These are phyloP conservation scores for Potamilus streckersoni DNA, from an alignment of 1,140 invertebrate species.

Conservation along the genomic window DNA sequence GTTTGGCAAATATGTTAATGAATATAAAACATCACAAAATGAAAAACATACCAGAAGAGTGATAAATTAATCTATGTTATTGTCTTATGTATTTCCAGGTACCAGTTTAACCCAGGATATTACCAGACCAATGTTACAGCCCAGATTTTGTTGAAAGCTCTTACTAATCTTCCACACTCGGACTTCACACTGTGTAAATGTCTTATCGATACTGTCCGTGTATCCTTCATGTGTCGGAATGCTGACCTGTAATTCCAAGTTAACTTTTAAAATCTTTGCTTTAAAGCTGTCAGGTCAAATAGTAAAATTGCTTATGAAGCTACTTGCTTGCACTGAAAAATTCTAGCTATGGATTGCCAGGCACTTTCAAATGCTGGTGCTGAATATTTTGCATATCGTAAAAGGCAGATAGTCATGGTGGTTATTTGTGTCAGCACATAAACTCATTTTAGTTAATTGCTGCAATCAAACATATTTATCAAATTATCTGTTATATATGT, in stretches of 20 bases:
- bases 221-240: constrained; percentile 63
- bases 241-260: no score
- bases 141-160: constrained; percentile 90
- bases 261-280: no score
- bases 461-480: not conserved
- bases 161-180: constrained; percentile 96
- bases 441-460: not conserved
- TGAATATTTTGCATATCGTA: no score
- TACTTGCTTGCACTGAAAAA: no score
- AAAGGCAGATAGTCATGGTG: no score
- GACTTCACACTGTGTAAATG: constrained; percentile 98
- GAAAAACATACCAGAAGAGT: not conserved
- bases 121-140: constrained; percentile 84
- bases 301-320: no score
- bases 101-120: constrained; percentile 93
- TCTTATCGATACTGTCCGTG: constrained; percentile 86
- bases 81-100: constrained; percentile 67
- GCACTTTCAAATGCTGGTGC: no score
- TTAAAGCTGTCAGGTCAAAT: no score
- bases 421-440: not conserved
- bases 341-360: no score
- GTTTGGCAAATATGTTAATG: no score
- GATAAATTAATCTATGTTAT: not conserved
- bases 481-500: no score
- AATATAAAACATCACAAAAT: not conserved